phyloP scores from a whole-genome alignment of 1,140 invertebrate genomes.

The Eupeodes corollae region DNA sequence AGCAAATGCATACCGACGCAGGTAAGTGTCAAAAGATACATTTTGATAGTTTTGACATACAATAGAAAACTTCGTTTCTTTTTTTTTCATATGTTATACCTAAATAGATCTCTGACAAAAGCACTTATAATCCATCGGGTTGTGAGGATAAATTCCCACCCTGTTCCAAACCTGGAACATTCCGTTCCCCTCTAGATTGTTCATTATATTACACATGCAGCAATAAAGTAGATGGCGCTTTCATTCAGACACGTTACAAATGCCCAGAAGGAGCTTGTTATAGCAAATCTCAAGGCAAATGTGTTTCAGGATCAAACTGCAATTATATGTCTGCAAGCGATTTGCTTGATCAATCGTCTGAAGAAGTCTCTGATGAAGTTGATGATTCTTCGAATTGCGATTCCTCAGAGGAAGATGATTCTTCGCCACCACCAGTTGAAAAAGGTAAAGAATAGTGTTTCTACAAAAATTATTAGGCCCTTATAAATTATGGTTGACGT shows the following conservation, averaged over 20 bases:
- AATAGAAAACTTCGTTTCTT: not conserved
- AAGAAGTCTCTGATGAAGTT: no score
- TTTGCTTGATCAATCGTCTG: no score
- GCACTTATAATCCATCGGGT: slow-evolving; percentile 24
- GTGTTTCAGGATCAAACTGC: no score
- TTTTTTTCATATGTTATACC: no score
- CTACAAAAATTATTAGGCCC: no score
- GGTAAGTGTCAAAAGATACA: slow-evolving; percentile 4
- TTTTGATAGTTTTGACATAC: slow-evolving; percentile 1
- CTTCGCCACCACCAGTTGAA: no score
- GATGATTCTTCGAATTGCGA: no score
- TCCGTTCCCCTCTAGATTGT: slow-evolving; percentile 32
- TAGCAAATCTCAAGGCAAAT: no score
- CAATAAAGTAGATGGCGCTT: slow-evolving; percentile 19
- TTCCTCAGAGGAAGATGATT: no score
- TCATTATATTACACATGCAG: slow-evolving; percentile 35
- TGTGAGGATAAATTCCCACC: slow-evolving; percentile 30
- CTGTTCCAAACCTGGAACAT: slow-evolving; percentile 27
- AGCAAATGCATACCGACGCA: slow-evolving; percentile 23
- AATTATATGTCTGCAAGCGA: no score
- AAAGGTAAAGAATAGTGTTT: no score
- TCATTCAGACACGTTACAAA: slow-evolving; percentile 32
- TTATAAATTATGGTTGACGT: no score
- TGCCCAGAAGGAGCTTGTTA: slow-evolving; percentile 1
- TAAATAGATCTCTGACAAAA: slow-evolving; percentile 16